Percentiles rank a stretch among this genome's conserved stretches.
These are phyloP conservation scores for Motacilla alba DNA, from an alignment of 2,113 vertebrate genomes.

Conservation along the genomic window DNA sequence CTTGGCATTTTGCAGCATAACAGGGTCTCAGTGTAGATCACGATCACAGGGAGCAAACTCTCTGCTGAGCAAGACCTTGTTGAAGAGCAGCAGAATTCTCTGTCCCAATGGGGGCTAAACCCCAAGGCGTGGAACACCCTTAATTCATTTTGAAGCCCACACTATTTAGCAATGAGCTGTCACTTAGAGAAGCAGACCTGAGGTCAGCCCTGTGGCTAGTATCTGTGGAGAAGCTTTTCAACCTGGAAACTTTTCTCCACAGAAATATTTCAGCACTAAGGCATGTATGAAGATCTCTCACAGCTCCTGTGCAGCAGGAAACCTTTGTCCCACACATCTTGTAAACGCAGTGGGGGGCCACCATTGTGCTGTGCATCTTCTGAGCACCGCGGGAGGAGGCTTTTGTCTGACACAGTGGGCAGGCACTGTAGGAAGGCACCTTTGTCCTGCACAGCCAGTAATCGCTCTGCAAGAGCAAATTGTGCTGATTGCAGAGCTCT, in stretches of 20 bases:
- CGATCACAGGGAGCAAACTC: not conserved
- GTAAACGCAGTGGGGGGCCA: not conserved
- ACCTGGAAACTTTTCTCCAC: not conserved
- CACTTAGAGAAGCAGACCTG: not conserved
- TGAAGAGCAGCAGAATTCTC: not conserved
- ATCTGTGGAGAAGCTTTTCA: not conserved
- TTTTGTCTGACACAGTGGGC: constrained; percentile 30
- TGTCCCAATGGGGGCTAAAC: not conserved
- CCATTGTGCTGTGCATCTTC: constrained; percentile 17
- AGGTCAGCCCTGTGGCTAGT: not conserved
- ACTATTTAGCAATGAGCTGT: not conserved
- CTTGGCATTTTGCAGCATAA: rapidly evolving
- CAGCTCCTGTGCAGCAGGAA: constrained; percentile 4
- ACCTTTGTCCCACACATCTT: constrained; percentile 48
- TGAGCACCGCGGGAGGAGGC: not conserved
- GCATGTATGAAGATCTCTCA: not conserved
- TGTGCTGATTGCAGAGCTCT: not conserved
- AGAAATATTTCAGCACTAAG: not conserved
- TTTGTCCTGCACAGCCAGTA: constrained; percentile 12
- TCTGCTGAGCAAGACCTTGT: not conserved
- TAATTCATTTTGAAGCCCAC: not conserved
- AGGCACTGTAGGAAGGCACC: not conserved
- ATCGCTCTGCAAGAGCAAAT: not conserved
- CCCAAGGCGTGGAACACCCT: not conserved
- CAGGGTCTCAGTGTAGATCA: rapidly evolving